Conservation (phyloP, 2,888 invertebrate genomes). For the Poecilobothrus nobilitatus region DNA sequence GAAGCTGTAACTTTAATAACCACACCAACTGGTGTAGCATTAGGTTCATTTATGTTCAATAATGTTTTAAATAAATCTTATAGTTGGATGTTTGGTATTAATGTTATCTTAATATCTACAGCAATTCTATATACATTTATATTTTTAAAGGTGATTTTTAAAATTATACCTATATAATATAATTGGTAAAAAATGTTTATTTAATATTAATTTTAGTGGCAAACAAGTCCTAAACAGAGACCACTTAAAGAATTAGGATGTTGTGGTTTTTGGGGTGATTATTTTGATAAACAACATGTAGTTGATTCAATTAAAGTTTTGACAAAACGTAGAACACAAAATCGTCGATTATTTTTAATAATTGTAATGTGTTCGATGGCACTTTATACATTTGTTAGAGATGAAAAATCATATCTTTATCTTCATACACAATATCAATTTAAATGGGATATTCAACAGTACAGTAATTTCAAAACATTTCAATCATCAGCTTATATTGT, state of each 20-base stretch:
- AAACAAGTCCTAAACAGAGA: slow-evolving; percentile 56
- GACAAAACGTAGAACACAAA: slow-evolving; percentile 50
- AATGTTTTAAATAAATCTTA: slow-evolving; percentile 55
- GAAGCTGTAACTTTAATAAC: slow-evolving; percentile 75
- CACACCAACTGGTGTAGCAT: slow-evolving; percentile 71
- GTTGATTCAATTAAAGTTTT: slow-evolving; percentile 55
- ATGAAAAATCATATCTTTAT: slow-evolving; percentile 67
- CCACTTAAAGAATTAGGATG: slow-evolving; percentile 52
- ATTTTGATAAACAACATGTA: slow-evolving; percentile 63
- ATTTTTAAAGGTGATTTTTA: slow-evolving; percentile 46
- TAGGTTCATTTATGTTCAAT: slow-evolving; percentile 44
- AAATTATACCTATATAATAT: no score
- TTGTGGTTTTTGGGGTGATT: slow-evolving; percentile 55
- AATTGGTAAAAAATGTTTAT: not conserved
- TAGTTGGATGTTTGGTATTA: slow-evolving; percentile 64
- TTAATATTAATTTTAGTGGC: slow-evolving; percentile 46
- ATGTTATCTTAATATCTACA: slow-evolving; percentile 52
- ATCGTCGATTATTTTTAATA: slow-evolving; percentile 55
- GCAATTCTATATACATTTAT: slow-evolving; percentile 58
- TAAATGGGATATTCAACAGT: slow-evolving; percentile 59
- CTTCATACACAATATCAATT: slow-evolving; percentile 66
- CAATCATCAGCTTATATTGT: slow-evolving; percentile 63
- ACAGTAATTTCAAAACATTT: slow-evolving; percentile 66
- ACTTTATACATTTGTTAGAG: slow-evolving; percentile 73
- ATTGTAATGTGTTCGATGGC: slow-evolving; percentile 66